A percentile compares a stretch with the other conserved stretches of the same genome.
These are phyloP conservation scores for Neoarius graeffei DNA, from an alignment of 2,113 vertebrate species.

Conservation along the genomic window DNA sequence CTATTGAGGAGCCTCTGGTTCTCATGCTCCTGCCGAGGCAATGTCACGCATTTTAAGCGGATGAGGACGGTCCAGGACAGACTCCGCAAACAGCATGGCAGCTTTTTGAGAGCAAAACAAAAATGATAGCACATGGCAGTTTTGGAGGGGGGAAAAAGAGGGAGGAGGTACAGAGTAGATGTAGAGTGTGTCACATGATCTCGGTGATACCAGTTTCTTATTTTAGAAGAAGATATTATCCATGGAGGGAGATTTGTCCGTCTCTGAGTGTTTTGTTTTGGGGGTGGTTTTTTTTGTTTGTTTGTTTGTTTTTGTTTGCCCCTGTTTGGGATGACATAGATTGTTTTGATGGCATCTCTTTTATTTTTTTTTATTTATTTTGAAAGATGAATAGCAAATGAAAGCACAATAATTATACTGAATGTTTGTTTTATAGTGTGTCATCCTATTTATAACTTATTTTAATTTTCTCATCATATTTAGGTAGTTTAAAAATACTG, in stretches of 20 bases:
- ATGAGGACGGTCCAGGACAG: conserved; percentile 77
- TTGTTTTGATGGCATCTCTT: neutral
- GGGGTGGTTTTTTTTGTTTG: conserved; percentile 41
- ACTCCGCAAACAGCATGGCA: conserved; percentile 72
- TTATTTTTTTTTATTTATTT: conserved; percentile 6
- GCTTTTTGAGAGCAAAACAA: conserved; percentile 88
- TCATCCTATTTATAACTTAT: neutral
- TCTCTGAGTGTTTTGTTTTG: neutral
- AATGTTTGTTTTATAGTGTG: conserved; percentile 24
- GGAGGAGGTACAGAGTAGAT: conserved; percentile 53
- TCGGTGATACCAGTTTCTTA: conserved; percentile 72
- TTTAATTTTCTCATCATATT: neutral
- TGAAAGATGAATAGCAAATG: conserved; percentile 21
- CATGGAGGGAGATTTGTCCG: conserved; percentile 9
- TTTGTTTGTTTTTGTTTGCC: conserved; percentile 41
- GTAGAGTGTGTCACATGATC: conserved; percentile 87
- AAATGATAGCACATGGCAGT: conserved; percentile 83
- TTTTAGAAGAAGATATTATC: conserved; percentile 72
- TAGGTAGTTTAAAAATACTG: neutral
- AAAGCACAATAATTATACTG: conserved; percentile 15
- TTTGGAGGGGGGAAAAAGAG: conserved; percentile 52
- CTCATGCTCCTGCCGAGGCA: conserved; percentile 93
- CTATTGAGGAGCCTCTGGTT: conserved; percentile 91
- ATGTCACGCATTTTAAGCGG: conserved; percentile 91
- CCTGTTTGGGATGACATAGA: neutral